Evolutionary conservation across 2,113 vertebrate species (phyloP).

Genomic region (Dermatemys mawii): DNA sequence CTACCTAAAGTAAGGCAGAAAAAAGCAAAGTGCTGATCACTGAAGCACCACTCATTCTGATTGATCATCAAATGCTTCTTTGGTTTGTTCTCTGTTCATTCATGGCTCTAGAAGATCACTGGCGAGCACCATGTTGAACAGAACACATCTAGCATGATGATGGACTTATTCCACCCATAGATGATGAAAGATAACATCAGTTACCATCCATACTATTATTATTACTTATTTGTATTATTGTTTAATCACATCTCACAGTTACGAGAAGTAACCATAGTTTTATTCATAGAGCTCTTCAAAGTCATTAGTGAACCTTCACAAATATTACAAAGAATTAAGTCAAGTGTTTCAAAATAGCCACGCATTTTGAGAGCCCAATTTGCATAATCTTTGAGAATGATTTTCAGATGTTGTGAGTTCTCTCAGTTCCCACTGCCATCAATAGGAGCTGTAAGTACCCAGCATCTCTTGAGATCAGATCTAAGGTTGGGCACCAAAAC

Average conservation of each 20-base stretch:
- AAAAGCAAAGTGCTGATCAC: not conserved
- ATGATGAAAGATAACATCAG: not conserved
- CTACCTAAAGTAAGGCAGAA: not conserved
- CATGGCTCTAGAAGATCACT: not conserved
- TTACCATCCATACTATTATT: no score
- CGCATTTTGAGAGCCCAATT: not conserved
- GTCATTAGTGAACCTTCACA: not conserved
- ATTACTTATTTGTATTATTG: not conserved
- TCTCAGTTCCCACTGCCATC: not conserved
- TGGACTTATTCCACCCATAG: not conserved
- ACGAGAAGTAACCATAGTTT: not conserved
- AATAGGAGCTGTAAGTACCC: not conserved
- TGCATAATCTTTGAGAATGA: not conserved
- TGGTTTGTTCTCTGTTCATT: not conserved
- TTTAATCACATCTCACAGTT: not conserved
- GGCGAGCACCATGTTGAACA: not conserved
- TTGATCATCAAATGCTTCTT: not conserved
- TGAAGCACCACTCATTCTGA: not conserved
- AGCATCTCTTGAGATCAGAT: accelerated
- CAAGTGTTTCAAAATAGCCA: not conserved
- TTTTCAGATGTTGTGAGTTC: not conserved
- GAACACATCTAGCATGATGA: not conserved
- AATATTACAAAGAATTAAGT: not conserved
- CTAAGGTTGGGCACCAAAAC: not conserved
- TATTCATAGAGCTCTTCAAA: not conserved